phyloP scores from a whole-genome alignment of 1,140 invertebrate genomes.

The Amphibalanus amphitrite region DNA sequence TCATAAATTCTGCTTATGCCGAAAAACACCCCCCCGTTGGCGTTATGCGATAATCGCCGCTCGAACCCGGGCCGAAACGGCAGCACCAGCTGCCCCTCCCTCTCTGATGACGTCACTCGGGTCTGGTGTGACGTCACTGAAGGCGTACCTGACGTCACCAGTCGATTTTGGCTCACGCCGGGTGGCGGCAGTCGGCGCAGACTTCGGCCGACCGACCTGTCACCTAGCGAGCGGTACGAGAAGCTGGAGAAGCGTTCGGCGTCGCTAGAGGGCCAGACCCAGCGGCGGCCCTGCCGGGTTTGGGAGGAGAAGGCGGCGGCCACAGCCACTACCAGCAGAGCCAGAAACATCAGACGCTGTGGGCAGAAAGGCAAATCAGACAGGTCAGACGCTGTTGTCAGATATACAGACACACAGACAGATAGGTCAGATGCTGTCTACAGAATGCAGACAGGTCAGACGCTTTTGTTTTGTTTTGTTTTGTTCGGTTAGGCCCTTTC shows the following conservation, averaged over 20 bases:
- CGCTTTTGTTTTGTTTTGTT: no score
- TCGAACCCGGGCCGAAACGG: neutral
- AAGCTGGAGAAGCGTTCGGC: neutral
- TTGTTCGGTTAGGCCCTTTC: no score
- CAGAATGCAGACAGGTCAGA: no score
- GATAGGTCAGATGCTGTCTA: no score
- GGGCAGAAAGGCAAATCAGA: no score
- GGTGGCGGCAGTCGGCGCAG: neutral
- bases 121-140: neutral
- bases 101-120: neutral
- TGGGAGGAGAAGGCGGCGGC: no score
- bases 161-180: no score
- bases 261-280: neutral
- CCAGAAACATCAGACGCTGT: neutral
- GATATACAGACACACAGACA: no score
- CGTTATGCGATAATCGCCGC: neutral
- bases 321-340: neutral
- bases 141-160: neutral
- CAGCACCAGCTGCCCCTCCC: neutral
- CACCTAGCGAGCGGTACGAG: neutral
- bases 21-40: neutral
- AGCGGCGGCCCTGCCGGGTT: neutral
- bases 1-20: neutral
- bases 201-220: neutral
- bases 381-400: no score